Percentiles rank a stretch among this genome's conserved stretches.
These are phyloP conservation scores for Coenobita brevimanus DNA, from an alignment of 1,140 invertebrate species.

Conservation along the genomic window DNA sequence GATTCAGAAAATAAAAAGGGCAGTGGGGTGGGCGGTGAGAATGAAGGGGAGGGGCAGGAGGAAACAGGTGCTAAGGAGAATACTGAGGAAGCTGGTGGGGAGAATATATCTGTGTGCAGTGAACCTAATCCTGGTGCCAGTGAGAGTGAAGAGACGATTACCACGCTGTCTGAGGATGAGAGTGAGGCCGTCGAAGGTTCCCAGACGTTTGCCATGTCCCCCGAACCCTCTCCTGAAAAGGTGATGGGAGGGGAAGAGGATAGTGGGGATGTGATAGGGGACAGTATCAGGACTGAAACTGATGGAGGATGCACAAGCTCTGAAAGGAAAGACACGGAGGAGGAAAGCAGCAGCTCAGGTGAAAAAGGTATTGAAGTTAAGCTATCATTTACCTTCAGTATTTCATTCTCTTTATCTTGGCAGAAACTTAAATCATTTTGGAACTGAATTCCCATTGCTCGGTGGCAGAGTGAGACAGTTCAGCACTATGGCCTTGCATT, in stretches of 20 bases:
- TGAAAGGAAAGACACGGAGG: neutral
- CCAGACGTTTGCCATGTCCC: constrained; percentile 47
- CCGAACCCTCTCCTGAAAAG: constrained; percentile 47
- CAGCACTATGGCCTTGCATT: too few species aligned
- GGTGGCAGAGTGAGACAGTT: too few species aligned
- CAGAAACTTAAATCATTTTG: too few species aligned
- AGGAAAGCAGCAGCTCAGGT: neutral
- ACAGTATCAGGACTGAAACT: neutral
- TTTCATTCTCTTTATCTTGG: too few species aligned
- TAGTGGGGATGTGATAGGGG: neutral
- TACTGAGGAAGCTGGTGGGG: neutral
- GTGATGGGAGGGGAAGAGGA: neutral
- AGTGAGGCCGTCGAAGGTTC: constrained; percentile 18
- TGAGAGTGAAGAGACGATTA: constrained; percentile 52
- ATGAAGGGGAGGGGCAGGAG: too few species aligned
- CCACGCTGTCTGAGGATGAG: constrained; percentile 49
- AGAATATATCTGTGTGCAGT: neutral
- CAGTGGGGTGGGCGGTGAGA: too few species aligned
- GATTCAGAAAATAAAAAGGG: too few species aligned
- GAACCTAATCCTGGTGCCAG: neutral
- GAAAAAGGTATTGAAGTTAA: neutral
- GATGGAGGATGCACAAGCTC: constrained; percentile 3
- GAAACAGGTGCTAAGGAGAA: neutral
- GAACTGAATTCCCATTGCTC: too few species aligned
- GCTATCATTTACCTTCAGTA: neutral